Conservation (phyloP, 2,888 invertebrate genomes). For the Amorpha juglandis region DNA sequence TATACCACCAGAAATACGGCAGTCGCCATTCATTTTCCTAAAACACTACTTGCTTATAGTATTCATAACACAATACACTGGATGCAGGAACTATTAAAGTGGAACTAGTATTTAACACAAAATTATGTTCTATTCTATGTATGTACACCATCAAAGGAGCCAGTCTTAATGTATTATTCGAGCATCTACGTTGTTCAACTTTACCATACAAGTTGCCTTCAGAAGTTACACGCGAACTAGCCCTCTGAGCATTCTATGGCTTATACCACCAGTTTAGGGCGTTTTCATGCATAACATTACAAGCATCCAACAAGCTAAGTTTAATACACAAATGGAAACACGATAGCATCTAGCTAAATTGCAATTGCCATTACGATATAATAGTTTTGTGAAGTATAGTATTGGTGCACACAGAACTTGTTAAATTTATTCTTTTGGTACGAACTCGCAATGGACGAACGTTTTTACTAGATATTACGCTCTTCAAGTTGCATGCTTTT, state of each 20-base stretch:
- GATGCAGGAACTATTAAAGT: neutral
- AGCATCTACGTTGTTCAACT: neutral
- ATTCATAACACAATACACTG: neutral
- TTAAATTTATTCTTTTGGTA: no score
- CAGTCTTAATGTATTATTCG: constrained; percentile 5
- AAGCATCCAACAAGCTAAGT: neutral
- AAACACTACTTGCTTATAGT: neutral
- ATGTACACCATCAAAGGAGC: neutral
- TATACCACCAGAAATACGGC: neutral
- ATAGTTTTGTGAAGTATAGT: no score
- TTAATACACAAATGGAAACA: constrained; percentile 3
- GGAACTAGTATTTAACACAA: neutral
- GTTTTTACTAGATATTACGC: no score
- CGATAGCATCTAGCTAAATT: neutral
- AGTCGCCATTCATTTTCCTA: neutral
- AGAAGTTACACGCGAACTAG: constrained; percentile 4
- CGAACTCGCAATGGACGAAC: no score
- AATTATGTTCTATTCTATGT: neutral
- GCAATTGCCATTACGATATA: no score
- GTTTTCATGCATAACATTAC: constrained; percentile 30
- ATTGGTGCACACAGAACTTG: no score
- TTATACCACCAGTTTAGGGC: neutral
- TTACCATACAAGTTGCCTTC: neutral
- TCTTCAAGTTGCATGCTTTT: no score
- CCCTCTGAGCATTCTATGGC: neutral